Conservation (phyloP, 2,797 vertebrate species). For the Coregonus ussuriensis region DNA sequence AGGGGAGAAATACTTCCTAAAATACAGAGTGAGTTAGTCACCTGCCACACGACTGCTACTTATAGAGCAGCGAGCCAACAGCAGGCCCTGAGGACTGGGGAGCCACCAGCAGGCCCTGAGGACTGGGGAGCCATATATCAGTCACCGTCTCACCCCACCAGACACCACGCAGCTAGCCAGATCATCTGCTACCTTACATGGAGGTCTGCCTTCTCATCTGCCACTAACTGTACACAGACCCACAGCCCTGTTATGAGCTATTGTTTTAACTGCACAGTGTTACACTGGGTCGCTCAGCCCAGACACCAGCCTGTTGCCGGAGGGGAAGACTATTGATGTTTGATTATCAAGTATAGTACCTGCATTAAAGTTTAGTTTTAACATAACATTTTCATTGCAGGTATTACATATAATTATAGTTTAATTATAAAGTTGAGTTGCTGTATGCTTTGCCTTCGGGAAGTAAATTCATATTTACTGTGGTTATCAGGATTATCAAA, state of each 20-base stretch:
- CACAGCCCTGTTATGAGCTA: constrained; percentile 65
- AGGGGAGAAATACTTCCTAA: constrained; percentile 23
- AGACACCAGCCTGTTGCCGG: constrained; percentile 39
- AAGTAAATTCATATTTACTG: neutral
- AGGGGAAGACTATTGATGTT: too few relatives aligned
- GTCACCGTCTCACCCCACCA: constrained; percentile 43
- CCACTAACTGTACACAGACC: constrained; percentile 64
- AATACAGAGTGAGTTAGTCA: constrained; percentile 47
- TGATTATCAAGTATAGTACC: neutral
- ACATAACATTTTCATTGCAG: too few relatives aligned
- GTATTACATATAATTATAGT: too few relatives aligned
- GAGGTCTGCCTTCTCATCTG: constrained; percentile 64
- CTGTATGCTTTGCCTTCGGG: too few relatives aligned
- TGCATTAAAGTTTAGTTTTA: too few relatives aligned
- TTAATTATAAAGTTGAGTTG: too few relatives aligned
- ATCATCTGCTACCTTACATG: constrained; percentile 73
- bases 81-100: constrained; percentile 19
- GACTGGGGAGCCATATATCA: constrained; percentile 56
- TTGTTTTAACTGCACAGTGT: constrained; percentile 65
- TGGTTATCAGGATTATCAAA: neutral
- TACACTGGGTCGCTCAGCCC: constrained; percentile 31
- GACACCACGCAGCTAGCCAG: constrained; percentile 20
- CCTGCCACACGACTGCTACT: constrained; percentile 52
- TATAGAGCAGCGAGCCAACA: neutral
- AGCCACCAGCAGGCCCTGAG: constrained; percentile 4